These are phyloP conservation scores for Melanotaenia trifasciata DNA, from an alignment of 2,797 vertebrate species.

Conservation along the genomic window DNA sequence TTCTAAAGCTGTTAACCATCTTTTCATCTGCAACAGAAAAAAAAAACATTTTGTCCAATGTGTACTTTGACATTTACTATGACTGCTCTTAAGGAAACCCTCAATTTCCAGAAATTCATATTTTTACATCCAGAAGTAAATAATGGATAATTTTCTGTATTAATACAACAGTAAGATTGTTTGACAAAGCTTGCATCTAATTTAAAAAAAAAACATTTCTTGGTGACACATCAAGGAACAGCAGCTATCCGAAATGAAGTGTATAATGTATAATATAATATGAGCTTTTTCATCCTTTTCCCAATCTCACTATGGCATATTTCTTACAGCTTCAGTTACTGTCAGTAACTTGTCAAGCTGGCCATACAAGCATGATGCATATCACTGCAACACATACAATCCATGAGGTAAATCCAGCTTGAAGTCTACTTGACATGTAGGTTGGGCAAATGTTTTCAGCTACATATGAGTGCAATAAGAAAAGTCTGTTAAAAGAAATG, in stretches of 20 bases:
- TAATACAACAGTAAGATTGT: not conserved
- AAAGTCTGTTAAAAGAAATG: not conserved
- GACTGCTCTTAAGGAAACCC: too few species aligned
- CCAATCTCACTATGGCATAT: not conserved
- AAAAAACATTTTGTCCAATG: too few species aligned
- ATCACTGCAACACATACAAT: not conserved
- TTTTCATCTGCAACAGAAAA: too few species aligned
- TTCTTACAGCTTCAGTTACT: not conserved
- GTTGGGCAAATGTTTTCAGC: not conserved
- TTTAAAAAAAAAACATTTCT: not conserved
- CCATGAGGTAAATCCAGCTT: not conserved
- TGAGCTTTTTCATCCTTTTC: not conserved
- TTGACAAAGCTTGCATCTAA: too few species aligned
- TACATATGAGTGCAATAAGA: not conserved
- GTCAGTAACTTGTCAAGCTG: not conserved
- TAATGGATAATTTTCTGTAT: too few species aligned
- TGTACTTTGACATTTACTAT: too few species aligned
- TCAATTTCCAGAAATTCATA: too few species aligned
- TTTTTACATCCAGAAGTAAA: too few species aligned
- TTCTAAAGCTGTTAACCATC: too few species aligned
- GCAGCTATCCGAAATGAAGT: not conserved
- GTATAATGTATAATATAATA: too few species aligned
- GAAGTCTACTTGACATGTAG: not conserved
- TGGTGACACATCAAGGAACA: not conserved
- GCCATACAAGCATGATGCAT: not conserved